phyloP scores from a whole-genome alignment of 2,797 vertebrate genomes.

The Gobio occitaniae region DNA sequence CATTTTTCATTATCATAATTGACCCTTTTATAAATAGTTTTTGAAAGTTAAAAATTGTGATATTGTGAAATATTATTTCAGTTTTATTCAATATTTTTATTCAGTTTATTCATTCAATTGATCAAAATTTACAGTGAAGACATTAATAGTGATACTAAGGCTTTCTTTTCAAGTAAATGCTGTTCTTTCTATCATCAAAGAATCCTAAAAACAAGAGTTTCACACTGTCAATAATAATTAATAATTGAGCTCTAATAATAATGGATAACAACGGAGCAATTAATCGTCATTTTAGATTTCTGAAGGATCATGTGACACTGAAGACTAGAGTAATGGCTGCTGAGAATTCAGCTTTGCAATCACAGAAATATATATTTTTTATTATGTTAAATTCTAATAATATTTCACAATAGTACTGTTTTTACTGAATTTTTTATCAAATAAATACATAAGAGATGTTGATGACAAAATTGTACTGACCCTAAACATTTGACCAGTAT shows the following conservation, averaged over 20 bases:
- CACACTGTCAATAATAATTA: background rate
- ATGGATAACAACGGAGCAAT: background rate
- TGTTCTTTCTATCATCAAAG: background rate
- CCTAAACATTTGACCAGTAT: background rate
- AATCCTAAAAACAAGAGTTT: background rate
- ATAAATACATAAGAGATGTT: background rate
- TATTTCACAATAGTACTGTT: background rate
- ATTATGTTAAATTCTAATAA: background rate
- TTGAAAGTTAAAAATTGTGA: no score
- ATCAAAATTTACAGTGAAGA: background rate
- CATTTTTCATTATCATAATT: background rate
- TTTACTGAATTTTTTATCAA: background rate
- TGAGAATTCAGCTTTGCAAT: background rate
- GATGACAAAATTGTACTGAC: background rate
- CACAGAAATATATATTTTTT: fast-evolving
- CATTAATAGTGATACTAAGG: background rate
- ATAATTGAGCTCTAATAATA: background rate
- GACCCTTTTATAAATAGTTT: background rate
- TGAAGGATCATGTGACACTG: background rate
- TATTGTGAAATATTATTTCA: no score
- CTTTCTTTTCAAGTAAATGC: background rate
- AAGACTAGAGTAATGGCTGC: background rate
- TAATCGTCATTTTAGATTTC: background rate
- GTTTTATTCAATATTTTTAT: no score
- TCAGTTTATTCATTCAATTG: background rate